A percentile compares a stretch with the other conserved stretches of the same genome.
Conservation (phyloP, 2,888 invertebrate species). For the Nipponacmea schrenckii region DNA sequence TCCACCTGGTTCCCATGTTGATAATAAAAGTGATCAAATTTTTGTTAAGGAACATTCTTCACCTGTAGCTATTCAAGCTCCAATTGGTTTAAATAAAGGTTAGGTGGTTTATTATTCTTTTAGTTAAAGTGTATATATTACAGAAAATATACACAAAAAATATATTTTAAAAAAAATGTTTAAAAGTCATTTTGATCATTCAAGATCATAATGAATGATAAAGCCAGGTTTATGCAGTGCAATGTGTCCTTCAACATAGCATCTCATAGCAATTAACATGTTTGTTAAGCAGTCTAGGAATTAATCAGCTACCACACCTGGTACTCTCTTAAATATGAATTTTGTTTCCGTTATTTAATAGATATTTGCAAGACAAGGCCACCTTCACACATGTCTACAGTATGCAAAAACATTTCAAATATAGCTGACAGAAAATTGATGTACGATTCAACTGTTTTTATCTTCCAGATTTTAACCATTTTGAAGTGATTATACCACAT, state of each 20-base stretch:
- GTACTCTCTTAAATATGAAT: too few relatives aligned
- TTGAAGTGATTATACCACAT: constrained; percentile 47
- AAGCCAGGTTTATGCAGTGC: too few relatives aligned
- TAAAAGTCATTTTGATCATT: not conserved
- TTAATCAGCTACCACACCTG: too few relatives aligned
- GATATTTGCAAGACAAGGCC: too few relatives aligned
- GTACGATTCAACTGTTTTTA: not conserved
- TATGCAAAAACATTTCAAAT: too few relatives aligned
- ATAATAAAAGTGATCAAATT: constrained; percentile 43
- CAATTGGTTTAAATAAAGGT: constrained; percentile 53
- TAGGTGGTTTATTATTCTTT: constrained; percentile 17
- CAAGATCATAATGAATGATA: too few relatives aligned
- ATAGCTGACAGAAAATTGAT: too few relatives aligned
- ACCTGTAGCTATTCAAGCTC: constrained; percentile 53
- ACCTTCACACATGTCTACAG: too few relatives aligned
- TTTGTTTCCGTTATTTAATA: too few relatives aligned
- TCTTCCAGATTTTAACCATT: constrained; percentile 59
- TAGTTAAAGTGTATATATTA: constrained; percentile 19
- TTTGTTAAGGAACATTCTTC: constrained; percentile 44
- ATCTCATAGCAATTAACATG: too few relatives aligned
- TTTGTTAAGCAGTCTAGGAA: too few relatives aligned
- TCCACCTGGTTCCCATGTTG: constrained; percentile 53
- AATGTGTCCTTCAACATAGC: too few relatives aligned
- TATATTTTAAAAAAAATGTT: not conserved
- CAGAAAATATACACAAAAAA: constrained; percentile 5